A percentile compares a stretch with the other conserved stretches of the same genome.
Conservation (phyloP, 2,888 invertebrate genomes). For the Nysson spinosus region DNA sequence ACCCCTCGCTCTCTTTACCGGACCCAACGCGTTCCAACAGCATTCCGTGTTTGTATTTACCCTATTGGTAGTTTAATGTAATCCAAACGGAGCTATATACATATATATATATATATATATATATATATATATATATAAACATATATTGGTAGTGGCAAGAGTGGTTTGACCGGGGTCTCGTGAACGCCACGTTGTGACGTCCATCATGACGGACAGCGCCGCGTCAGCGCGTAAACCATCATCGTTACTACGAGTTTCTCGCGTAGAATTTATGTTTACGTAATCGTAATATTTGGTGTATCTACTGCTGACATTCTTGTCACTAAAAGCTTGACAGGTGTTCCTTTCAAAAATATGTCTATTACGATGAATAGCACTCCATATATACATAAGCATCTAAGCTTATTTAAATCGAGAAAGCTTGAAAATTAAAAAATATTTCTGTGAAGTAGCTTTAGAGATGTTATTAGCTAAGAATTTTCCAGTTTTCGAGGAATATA, state of each 20-base stretch:
- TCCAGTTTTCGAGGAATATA: no score
- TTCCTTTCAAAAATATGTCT: no score
- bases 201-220: conserved; percentile 66
- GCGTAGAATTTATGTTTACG: conserved; percentile 30
- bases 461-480: no score
- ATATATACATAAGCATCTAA: no score
- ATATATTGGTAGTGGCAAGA: conserved; percentile 57
- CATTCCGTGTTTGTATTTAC: conserved; percentile 56
- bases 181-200: conserved; percentile 61
- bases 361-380: no score
- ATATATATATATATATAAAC: no score
- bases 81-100: conserved; percentile 70
- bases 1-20: conserved; percentile 4
- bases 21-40: conserved; percentile 24
- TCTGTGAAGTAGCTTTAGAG: no score
- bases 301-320: neutral
- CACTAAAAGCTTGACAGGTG: no score
- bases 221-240: conserved; percentile 70
- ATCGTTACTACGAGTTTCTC: conserved; percentile 60
- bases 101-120: no score
- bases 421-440: neutral
- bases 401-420: no score
- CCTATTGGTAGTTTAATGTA: conserved; percentile 69
- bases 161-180: conserved; percentile 48
- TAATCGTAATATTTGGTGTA: conserved; percentile 1